phyloP scores from a whole-genome alignment of 1,140 invertebrate species.

The Theocolax elegans region DNA sequence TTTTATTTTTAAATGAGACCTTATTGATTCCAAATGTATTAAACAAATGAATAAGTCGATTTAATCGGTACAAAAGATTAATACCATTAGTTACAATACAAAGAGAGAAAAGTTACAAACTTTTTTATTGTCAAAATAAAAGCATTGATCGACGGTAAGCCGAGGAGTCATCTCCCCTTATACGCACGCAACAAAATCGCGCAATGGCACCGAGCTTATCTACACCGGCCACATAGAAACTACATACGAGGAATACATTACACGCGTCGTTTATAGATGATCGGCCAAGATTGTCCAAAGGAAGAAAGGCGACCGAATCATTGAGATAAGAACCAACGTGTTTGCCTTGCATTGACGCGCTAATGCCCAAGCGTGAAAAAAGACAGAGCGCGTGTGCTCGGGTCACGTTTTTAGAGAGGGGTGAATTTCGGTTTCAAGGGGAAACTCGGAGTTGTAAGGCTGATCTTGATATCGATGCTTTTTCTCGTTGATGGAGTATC shows the following conservation, averaged over 20 bases:
- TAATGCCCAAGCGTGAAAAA: not conserved
- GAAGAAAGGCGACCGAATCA: constrained; percentile 32
- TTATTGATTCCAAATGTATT: no score
- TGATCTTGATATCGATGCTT: not conserved
- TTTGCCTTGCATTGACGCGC: not conserved
- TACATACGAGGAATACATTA: constrained; percentile 62
- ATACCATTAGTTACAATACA: no score
- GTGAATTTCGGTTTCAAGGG: not conserved
- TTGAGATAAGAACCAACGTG: constrained; percentile 32
- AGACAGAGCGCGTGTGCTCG: not conserved
- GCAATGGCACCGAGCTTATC: no score
- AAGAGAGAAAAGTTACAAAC: no score
- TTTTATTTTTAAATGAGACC: no score
- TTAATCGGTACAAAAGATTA: no score
- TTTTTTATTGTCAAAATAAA: no score
- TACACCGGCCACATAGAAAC: no score
- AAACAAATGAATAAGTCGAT: no score
- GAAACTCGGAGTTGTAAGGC: not conserved
- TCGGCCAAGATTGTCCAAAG: constrained; percentile 54
- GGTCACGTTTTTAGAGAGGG: not conserved
- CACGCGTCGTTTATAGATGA: constrained; percentile 62
- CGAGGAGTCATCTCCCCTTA: no score
- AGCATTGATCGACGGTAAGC: no score
- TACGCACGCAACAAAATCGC: no score
- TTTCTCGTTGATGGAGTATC: not conserved